Evolutionary conservation across 2,797 vertebrate genomes (phyloP).

Genomic region (Melanotaenia parkinsoni): DNA sequence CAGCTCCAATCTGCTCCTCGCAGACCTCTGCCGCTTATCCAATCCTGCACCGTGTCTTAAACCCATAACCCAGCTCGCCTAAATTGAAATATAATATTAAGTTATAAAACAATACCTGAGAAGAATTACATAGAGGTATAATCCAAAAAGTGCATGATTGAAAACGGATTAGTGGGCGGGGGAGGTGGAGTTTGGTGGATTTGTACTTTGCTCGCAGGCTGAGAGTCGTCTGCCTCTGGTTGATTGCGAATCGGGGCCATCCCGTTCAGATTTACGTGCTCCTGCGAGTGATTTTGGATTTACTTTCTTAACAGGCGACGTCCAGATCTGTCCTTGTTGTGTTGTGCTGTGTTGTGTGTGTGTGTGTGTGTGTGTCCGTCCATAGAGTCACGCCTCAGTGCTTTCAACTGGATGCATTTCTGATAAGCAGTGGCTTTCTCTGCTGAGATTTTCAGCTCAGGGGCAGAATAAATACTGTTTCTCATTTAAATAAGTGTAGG

Average conservation of each 20-base stretch:
- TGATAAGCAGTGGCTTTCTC: conserved; percentile 39
- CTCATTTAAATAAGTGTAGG: conserved; percentile 56
- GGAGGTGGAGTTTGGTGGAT: conserved; percentile 62
- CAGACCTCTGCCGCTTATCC: conserved; percentile 68
- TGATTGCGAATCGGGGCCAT: conserved; percentile 72
- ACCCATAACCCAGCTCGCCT: conserved; percentile 57
- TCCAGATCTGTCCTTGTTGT: conserved; percentile 57
- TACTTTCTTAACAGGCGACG: conserved; percentile 67
- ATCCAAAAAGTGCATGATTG: conserved; percentile 85
- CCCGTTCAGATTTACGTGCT: conserved; percentile 70
- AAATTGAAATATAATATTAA: conserved; percentile 83
- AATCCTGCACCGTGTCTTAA: conserved; percentile 65
- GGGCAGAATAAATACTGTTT: conserved; percentile 45
- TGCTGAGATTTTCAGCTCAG: conserved; percentile 38
- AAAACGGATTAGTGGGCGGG: conserved; percentile 78
- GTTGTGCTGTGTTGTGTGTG: conserved; percentile 2
- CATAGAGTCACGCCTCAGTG: conserved; percentile 56
- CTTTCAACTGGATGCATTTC: conserved; percentile 54
- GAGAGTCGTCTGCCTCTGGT: conserved; percentile 62
- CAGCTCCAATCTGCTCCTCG: conserved; percentile 62
- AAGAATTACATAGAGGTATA: conserved; percentile 79
- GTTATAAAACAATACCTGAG: conserved; percentile 81
- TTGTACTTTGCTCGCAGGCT: conserved; percentile 67
- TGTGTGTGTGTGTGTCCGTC: conserved; percentile 39
- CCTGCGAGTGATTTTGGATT: conserved; percentile 70